A percentile compares a stretch with the other conserved stretches of the same genome.
Conservation (phyloP, 2,888 invertebrate genomes). For the Drosophila hamatofila region DNA sequence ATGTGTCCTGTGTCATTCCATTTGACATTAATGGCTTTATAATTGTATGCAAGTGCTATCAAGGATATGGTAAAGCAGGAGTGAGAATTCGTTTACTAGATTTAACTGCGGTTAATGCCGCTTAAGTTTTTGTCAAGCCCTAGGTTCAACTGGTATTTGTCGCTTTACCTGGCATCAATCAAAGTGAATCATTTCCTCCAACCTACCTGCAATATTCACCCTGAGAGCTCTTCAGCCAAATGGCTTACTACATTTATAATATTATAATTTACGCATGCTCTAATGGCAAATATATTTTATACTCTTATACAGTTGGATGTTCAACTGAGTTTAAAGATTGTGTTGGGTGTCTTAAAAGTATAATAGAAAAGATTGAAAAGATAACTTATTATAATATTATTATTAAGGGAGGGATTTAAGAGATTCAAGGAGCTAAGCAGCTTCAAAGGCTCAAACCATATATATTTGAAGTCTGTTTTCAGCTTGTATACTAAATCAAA, state of each 20-base stretch:
- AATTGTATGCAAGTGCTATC: constrained; percentile 49
- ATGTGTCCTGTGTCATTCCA: constrained; percentile 44
- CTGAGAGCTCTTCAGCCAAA: background rate
- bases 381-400: background rate
- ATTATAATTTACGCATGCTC: background rate
- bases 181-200: background rate
- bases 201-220: background rate
- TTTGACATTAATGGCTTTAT: constrained; percentile 63
- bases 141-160: background rate
- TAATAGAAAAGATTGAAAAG: background rate
- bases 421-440: no score
- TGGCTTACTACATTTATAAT: background rate
- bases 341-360: background rate
- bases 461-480: no score
- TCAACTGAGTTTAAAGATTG: background rate
- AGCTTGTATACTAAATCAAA: no score
- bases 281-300: background rate
- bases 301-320: background rate
- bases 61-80: constrained; percentile 6
- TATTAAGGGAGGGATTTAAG: no score
- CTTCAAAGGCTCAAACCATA: no score
- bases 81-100: constrained; percentile 2
- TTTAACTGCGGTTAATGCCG: constrained; percentile 15
- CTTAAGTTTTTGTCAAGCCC: constrained; percentile 2
- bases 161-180: constrained; percentile 5